Conservation (phyloP, 2,888 invertebrate species). For the Phymatocera aterrima region DNA sequence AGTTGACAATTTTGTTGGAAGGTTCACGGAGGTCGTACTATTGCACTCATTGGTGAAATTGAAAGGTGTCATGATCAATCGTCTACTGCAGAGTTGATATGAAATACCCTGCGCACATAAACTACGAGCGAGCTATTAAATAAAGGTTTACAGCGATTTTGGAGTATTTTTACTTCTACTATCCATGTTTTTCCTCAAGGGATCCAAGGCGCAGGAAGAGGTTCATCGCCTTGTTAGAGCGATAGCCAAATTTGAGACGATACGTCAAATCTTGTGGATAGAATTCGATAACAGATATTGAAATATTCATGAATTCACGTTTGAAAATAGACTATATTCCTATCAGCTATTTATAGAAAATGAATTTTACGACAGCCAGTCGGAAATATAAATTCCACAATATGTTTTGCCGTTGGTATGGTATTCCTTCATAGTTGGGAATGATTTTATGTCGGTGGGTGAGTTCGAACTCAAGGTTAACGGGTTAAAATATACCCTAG, state of each 20-base stretch:
- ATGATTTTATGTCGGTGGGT: neutral
- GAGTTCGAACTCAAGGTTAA: constrained; percentile 1
- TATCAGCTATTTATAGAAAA: neutral
- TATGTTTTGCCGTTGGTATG: neutral
- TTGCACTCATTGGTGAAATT: too few species aligned
- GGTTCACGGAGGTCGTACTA: too few species aligned
- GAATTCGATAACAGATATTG: neutral
- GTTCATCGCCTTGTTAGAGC: too few species aligned
- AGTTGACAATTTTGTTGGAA: too few species aligned
- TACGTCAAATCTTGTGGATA: neutral
- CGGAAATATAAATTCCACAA: neutral
- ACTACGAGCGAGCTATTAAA: neutral
- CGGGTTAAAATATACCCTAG: neutral
- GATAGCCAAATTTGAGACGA: neutral
- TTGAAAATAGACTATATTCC: neutral
- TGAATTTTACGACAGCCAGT: neutral
- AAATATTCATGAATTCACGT: neutral
- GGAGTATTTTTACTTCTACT: neutral
- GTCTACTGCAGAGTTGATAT: too few species aligned
- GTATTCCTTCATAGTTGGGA: neutral
- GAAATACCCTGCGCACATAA: too few species aligned
- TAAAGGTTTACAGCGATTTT: constrained; percentile 2
- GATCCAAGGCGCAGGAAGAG: too few species aligned
- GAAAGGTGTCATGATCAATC: too few species aligned
- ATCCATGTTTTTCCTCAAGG: neutral